Percentiles rank a stretch among this genome's conserved stretches.
phyloP scores from a whole-genome alignment of 2,113 vertebrate species.

The Zapornia atra region DNA sequence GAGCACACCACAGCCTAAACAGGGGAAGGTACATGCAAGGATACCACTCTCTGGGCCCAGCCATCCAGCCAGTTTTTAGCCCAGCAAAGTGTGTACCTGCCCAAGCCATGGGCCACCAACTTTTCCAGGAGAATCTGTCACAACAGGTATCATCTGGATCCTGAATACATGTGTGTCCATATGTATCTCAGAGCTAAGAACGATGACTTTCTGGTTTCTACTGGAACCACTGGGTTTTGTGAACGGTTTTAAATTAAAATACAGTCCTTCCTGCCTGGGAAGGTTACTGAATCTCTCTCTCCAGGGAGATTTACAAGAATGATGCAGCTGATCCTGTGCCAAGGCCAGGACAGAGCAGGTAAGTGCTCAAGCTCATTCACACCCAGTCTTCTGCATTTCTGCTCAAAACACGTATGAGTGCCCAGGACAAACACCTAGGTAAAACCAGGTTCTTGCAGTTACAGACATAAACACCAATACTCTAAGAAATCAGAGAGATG shows the following conservation, averaged over 20 bases:
- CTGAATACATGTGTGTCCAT: fast-evolving
- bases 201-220: neutral
- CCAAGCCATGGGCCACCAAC: too few relatives aligned
- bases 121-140: neutral
- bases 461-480: neutral
- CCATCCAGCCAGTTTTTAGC: too few relatives aligned
- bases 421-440: neutral
- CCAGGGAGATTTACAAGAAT: neutral
- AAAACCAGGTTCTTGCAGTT: neutral
- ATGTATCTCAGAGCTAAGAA: neutral
- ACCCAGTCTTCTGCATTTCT: neutral
- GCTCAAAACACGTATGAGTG: neutral
- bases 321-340: neutral
- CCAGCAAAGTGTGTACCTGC: too few relatives aligned
- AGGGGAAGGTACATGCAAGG: neutral
- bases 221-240: too few relatives aligned
- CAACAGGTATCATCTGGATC: neutral
- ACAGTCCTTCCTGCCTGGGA: neutral
- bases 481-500: neutral
- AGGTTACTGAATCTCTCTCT: neutral
- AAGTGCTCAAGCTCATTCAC: neutral
- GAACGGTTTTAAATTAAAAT: neutral
- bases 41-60: neutral
- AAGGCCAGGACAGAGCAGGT: neutral
- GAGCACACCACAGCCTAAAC: neutral